Conservation (phyloP, 1,140 invertebrate genomes). For the Saccostrea echinata region DNA sequence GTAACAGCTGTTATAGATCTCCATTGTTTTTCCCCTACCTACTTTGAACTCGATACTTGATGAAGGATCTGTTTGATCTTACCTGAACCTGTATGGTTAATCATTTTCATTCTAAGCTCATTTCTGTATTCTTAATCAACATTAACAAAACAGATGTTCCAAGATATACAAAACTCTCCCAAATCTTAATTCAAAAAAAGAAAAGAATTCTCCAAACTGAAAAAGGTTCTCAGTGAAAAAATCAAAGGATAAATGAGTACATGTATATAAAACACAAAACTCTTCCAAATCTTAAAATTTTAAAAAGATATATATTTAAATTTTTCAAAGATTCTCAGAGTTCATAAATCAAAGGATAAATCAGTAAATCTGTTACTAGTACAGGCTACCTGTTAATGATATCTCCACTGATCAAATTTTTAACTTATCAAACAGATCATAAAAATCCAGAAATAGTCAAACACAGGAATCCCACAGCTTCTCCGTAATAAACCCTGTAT, state of each 20-base stretch:
- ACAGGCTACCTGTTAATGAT: slow-evolving; percentile 16
- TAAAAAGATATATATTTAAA: neutral
- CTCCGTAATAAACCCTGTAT: slow-evolving; percentile 3
- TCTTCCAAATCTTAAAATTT: neutral
- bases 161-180: too few species aligned
- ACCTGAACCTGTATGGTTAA: too few species aligned
- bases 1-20: slow-evolving; percentile 25
- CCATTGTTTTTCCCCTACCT: neutral
- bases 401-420: slow-evolving; percentile 27
- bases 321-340: neutral
- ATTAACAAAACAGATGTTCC: too few species aligned
- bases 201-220: neutral
- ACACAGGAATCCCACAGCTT: slow-evolving; percentile 5
- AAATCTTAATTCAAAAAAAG: too few species aligned
- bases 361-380: neutral
- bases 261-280: neutral
- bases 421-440: slow-evolving; percentile 20
- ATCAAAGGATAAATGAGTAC: neutral
- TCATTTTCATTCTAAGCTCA: too few species aligned
- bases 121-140: too few species aligned
- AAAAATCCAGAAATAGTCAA: neutral
- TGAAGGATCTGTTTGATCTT: too few species aligned
- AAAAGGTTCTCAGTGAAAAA: neutral
- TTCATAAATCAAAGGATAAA: neutral
- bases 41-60: too few species aligned